Evolutionary conservation across 2,888 invertebrate species (phyloP), one percentile per base, ranked within the genome.

Genomic region (Salticus scenicus): DNA sequence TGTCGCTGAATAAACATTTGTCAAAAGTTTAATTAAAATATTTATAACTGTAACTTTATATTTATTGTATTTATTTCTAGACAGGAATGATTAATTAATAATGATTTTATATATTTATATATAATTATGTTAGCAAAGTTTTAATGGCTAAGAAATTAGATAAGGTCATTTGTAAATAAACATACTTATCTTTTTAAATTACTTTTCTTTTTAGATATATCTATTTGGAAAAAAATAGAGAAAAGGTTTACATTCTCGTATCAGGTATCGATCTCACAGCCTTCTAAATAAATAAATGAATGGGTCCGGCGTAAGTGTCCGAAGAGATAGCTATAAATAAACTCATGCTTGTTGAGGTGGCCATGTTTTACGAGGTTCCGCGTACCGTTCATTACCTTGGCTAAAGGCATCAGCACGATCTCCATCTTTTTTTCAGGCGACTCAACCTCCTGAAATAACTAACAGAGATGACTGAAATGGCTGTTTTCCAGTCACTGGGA

Each of bases 351-450:
- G 57, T 57, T 57, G 57, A 57, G 57, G 24, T 57, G 57, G 27
- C 28, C 28, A 69, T 70, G 71, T 64, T 77, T 77, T 77, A 77
- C 69, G 69, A 41, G n/a, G 57, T 33, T 57, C 57, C 51, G 47
- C 31, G 71, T 57, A 63, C 41, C 71, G 42, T 78, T 78, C 57
- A 78, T 78, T 78, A 64, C 63, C 64, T 14, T 7, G 24, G 28
- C 70, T 57, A 71, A 51, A n/a, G 41, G 41, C 70, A 71, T 78
- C 70, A 71, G 78, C 78, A 78, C 41, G 63, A 72, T 51, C 37
- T 57, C 57, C 24, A 4, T 57, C 24, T 57, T 57, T 57, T 57
- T 57, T 67, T 33, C 24, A 28, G 33, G 20, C 67, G 67, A 33
- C 67, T 31, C 67, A 37, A 67, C 33, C 37, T 24, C 67, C 57